phyloP scores from a whole-genome alignment of 1,140 invertebrate species.

The Calliopsis andreniformis region DNA sequence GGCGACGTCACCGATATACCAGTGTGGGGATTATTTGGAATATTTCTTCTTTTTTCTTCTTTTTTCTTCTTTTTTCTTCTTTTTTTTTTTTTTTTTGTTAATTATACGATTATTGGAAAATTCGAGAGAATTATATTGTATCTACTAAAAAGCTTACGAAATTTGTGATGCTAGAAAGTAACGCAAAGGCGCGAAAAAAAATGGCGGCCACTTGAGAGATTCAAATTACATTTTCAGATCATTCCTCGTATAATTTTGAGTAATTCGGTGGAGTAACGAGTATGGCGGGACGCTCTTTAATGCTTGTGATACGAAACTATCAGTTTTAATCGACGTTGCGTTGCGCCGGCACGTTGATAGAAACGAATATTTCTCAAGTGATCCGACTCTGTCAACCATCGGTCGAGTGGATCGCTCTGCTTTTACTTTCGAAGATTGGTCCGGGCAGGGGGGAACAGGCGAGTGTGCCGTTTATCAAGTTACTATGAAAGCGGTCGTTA shows the following conservation, averaged over 20 bases:
- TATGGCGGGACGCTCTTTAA: neutral
- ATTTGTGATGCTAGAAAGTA: too few species aligned
- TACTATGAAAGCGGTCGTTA: constrained; percentile 48
- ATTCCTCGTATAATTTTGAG: too few species aligned
- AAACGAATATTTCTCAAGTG: constrained; percentile 48
- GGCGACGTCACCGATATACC: too few species aligned
- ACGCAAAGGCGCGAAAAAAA: neutral
- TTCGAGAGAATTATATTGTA: too few species aligned
- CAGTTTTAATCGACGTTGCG: neutral
- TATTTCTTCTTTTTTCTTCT: too few species aligned
- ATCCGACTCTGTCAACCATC: constrained; percentile 37
- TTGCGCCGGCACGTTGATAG: constrained; percentile 18
- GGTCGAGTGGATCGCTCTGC: constrained; percentile 44
- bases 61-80: too few species aligned
- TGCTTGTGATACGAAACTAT: neutral
- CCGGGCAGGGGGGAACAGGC: neutral
- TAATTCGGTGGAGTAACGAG: too few species aligned
- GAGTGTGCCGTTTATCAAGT: constrained; percentile 48
- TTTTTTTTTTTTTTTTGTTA: too few species aligned
- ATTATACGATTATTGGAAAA: too few species aligned
- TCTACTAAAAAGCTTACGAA: too few species aligned
- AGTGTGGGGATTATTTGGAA: too few species aligned
- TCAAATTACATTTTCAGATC: neutral
- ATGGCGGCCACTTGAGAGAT: neutral
- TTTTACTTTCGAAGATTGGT: constrained; percentile 48